Conservation (phyloP, 2,888 invertebrate species). For the Pseudoips prasinana region DNA sequence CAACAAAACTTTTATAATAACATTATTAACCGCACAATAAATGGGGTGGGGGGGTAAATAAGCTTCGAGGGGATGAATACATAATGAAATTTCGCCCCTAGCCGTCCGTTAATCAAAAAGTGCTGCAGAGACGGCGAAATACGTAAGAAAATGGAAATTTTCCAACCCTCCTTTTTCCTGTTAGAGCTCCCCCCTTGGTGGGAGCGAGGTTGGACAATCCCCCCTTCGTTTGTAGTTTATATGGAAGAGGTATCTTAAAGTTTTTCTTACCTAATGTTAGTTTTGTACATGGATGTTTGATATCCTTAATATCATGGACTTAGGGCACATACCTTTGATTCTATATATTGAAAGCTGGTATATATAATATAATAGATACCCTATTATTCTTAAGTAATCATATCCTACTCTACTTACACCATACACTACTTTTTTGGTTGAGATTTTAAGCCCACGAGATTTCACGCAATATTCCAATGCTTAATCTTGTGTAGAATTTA, state of each 20-base stretch:
- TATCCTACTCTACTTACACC: too few relatives aligned
- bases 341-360: too few relatives aligned
- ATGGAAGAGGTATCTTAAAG: neutral
- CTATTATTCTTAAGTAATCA: too few relatives aligned
- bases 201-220: slow-evolving; percentile 55
- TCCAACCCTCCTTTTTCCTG: slow-evolving; percentile 82
- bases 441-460: too few relatives aligned
- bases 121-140: slow-evolving; percentile 75
- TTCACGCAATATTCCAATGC: too few relatives aligned
- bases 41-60: slow-evolving; percentile 55
- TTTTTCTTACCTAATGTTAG: too few relatives aligned
- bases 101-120: slow-evolving; percentile 80
- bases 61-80: slow-evolving; percentile 76
- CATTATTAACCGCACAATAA: slow-evolving; percentile 42
- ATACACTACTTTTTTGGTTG: too few relatives aligned
- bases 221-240: slow-evolving; percentile 35
- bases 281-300: too few relatives aligned
- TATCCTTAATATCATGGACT: too few relatives aligned
- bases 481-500: too few relatives aligned
- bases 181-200: slow-evolving; percentile 49
- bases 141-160: slow-evolving; percentile 82
- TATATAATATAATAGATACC: too few relatives aligned
- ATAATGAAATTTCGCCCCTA: slow-evolving; percentile 77
- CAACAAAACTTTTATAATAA: slow-evolving; percentile 39
- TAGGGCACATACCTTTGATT: too few relatives aligned